Conservation (phyloP, 2,888 invertebrate genomes). For the Hirudinaria manillensis region DNA sequence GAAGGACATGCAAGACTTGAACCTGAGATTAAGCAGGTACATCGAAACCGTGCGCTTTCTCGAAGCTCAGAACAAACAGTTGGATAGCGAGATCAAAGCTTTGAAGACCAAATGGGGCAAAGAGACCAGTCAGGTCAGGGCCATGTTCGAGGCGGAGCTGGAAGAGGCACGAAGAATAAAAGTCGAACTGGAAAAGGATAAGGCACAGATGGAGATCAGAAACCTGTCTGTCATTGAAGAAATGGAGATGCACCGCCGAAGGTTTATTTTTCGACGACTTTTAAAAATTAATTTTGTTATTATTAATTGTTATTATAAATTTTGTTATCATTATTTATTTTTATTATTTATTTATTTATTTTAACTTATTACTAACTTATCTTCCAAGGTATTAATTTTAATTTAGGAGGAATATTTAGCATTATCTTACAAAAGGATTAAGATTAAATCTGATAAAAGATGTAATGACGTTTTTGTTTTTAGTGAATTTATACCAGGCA, state of each 20-base stretch:
- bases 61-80: constrained; percentile 54
- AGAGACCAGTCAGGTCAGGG: constrained; percentile 50
- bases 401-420: too few species aligned
- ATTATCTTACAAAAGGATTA: too few species aligned
- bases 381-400: too few species aligned
- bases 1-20: constrained; percentile 58
- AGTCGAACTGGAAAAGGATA: constrained; percentile 56
- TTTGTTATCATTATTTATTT: too few species aligned
- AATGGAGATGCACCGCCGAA: constrained; percentile 48
- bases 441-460: too few species aligned
- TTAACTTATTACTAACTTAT: too few species aligned
- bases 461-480: too few species aligned
- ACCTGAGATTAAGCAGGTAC: constrained; percentile 58
- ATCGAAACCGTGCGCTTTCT: constrained; percentile 57
- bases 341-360: too few species aligned
- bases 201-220: constrained; percentile 56
- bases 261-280: too few species aligned
- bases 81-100: constrained; percentile 51
- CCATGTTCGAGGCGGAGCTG: constrained; percentile 57
- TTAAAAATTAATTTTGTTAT: too few species aligned
- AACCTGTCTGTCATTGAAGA: constrained; percentile 55
- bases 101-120: constrained; percentile 44
- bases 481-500: too few species aligned
- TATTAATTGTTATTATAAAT: too few species aligned
- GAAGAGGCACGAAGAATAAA: constrained; percentile 56